Evolutionary conservation across 2,888 invertebrate species (phyloP).

Genomic region (Eupithecia abbreviata): DNA sequence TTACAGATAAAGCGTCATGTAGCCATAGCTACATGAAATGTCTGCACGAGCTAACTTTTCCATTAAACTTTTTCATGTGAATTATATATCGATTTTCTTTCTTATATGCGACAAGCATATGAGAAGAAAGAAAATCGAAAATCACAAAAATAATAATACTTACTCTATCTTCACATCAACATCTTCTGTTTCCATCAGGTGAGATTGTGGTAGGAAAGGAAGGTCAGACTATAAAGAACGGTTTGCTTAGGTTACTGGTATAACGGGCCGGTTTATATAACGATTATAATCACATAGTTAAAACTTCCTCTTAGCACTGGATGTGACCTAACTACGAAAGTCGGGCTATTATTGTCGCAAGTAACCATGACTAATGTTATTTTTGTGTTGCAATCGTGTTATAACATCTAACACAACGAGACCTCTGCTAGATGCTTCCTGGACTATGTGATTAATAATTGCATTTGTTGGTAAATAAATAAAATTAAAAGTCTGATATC

Average conservation of each 20-base stretch:
- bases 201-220: too few relatives aligned
- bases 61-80: too few relatives aligned
- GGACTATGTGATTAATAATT: slow-evolving; percentile 6
- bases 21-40: too few relatives aligned
- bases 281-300: slow-evolving; percentile 20
- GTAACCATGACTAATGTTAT: slow-evolving; percentile 47
- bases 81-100: too few relatives aligned
- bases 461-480: background rate
- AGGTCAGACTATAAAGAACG: too few relatives aligned
- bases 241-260: background rate
- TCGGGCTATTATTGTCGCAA: slow-evolving; percentile 40
- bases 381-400: slow-evolving; percentile 39
- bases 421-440: slow-evolving; percentile 43
- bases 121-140: too few relatives aligned
- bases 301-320: slow-evolving; percentile 35
- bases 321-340: slow-evolving; percentile 40
- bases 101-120: too few relatives aligned
- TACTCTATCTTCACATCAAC: background rate
- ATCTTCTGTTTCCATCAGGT: too few relatives aligned
- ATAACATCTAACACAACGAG: slow-evolving; percentile 31
- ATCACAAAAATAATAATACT: background rate
- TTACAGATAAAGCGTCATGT: too few relatives aligned
- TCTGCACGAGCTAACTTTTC: too few relatives aligned
- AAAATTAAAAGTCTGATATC: background rate
- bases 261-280: slow-evolving; percentile 14